These are phyloP conservation scores for Lepidotrigona ventralis DNA, from an alignment of 1,140 invertebrate genomes.

Conservation along the genomic window DNA sequence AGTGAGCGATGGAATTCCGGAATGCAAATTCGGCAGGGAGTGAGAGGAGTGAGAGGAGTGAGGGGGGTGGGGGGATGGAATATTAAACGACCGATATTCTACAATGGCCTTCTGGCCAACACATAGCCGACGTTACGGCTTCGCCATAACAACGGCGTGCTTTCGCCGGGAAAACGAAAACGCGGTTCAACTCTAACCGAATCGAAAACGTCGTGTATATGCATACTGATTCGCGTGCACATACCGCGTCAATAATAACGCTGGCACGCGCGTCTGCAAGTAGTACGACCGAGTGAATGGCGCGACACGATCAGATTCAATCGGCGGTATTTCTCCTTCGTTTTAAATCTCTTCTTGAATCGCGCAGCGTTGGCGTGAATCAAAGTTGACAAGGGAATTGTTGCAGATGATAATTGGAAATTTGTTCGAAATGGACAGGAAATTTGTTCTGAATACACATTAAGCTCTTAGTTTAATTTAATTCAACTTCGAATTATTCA, in stretches of 20 bases:
- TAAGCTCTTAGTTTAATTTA: too few relatives aligned
- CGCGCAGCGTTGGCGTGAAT: neutral
- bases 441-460: too few relatives aligned
- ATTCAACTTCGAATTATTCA: too few relatives aligned
- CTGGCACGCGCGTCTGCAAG: neutral
- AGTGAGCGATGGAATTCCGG: constrained; percentile 51
- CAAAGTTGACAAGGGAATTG: neutral
- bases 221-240: neutral
- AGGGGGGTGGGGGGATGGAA: neutral
- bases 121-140: neutral
- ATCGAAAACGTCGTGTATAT: neutral
- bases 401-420: neutral
- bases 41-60: too few relatives aligned
- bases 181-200: neutral
- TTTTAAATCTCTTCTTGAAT: neutral
- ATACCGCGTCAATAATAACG: neutral
- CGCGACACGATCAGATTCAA: neutral
- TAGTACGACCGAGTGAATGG: neutral
- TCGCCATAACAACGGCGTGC: neutral
- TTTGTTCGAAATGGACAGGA: neutral
- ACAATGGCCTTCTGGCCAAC: constrained; percentile 23
- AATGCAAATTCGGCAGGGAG: constrained; percentile 38
- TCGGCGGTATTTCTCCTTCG: neutral
- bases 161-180: neutral
- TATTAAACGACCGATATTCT: constrained; percentile 52